Evolutionary conservation across 1,140 invertebrate species (phyloP).

Genomic region (Oreohelix idahoensis): DNA sequence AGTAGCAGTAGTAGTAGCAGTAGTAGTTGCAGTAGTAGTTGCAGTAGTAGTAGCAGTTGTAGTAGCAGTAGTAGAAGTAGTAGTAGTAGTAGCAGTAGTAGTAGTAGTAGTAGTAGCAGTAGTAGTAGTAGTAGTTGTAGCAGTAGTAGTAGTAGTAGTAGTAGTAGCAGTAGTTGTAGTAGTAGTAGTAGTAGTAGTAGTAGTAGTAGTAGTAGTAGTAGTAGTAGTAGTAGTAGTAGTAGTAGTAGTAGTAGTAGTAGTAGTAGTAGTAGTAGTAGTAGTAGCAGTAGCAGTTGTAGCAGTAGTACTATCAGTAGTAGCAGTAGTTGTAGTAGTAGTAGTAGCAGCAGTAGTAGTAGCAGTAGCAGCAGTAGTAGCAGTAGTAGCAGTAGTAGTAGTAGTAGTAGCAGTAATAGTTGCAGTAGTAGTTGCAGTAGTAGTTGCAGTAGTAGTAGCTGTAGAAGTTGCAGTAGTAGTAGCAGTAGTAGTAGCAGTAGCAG

Average conservation of each 20-base stretch:
- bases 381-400: not conserved
- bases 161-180: not conserved
- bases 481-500: too few relatives aligned
- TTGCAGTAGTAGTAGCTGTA: too few relatives aligned
- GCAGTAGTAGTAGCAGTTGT: too few relatives aligned
- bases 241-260: constrained; percentile 1
- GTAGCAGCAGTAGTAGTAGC: not conserved
- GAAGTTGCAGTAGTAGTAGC: too few relatives aligned
- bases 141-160: too few relatives aligned
- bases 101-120: not conserved
- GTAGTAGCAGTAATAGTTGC: too few relatives aligned
- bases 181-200: not conserved
- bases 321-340: not conserved
- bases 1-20: too few relatives aligned
- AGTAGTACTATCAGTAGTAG: too few relatives aligned
- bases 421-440: too few relatives aligned
- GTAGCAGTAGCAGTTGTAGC: not conserved
- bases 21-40: too few relatives aligned
- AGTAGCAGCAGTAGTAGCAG: not conserved
- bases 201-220: constrained; percentile 7
- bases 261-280: constrained; percentile 4
- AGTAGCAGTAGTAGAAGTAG: too few relatives aligned
- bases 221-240: constrained; percentile 4
- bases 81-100: not conserved
- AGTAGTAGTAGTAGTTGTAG: constrained; percentile 6